Base-by-base conservation (phyloP, 2,113 vertebrate species). In the Cochlearius cochlearius region DNA sequence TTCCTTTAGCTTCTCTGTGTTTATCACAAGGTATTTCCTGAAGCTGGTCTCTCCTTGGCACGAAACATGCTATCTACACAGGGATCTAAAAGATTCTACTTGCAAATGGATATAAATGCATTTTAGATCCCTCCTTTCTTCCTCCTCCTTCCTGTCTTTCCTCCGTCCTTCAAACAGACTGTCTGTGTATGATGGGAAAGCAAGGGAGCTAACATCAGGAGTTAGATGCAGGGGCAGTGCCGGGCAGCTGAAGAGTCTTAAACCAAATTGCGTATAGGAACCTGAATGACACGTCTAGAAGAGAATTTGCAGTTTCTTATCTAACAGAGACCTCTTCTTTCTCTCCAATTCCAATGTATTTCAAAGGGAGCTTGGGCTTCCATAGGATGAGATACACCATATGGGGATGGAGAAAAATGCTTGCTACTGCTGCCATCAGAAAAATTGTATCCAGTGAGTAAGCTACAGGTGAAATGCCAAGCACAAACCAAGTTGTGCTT, bases 1-100 rank as follows among this genome's bases (percentile, higher is more conserved):
- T 50, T 86, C 39, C 72, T 75, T 86, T 88, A 71, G 43, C 47
- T 87, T 94, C 63, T 92, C 66, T 90, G 21, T 58, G 23, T 85
- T 66, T 77, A 80, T 86, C 59, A 77, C 77, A 83, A 97, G 59
- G 75, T 96, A 88, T 91, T 97, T 95, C 94, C 92, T 96, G 89
- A 83, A 91, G 81, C 20, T 52, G 3, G 25, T 59, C 80, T 94
- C 63, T 43, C 14, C 41, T 72, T 85, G 92, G 55, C 60, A 59
- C 1, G 3, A 67, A 85, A 59, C 2, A 4, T 75, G 52, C 36
- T 8, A 26, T 68, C 68, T 56, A 53, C 5, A 15, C 15, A 13
- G 58, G 26, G 16, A 52, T 72, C 30, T 50, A 58, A 72, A 62
- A 63, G 34, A 36, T 76, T 87, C 23, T 86, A 13, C 58, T 66